Evolutionary conservation across 2,113 vertebrate genomes (phyloP), one percentile per base, ranked within the genome.

Genomic region (Pitta sordida): DNA sequence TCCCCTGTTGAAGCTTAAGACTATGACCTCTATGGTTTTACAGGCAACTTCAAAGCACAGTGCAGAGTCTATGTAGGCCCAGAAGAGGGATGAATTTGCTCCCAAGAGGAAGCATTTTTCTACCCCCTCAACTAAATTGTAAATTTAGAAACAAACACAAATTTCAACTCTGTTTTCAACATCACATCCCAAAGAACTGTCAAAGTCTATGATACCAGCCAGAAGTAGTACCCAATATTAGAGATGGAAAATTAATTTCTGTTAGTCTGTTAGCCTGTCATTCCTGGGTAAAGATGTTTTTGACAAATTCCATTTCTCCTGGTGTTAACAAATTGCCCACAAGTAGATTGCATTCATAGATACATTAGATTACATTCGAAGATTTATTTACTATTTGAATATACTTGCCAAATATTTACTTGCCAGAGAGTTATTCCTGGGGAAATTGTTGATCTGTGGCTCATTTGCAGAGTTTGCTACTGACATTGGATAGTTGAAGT

Each of bases 381-480:
- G 67, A 91, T 86, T 87, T 86, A 80, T 83, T 86, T 62, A 29
- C 48, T 91, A 43, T 90, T 90, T 90, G 48, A 91, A 55, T 80
- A 70, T 34, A 90, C 82, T 85, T 83, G 71, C 49, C 60, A 94
- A 91, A 93, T 94, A 83, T 88, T 95, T 91, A 94, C 65, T 91
- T 95, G 82, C 75, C 63, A 81, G 56, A 58, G 44, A 77, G 51
- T 67, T 93, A 83, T 91, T 96, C 75, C 65, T 90, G 51, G 36
- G 67, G 71, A 90, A 83, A 70, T 90, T 94, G 17, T 86, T 77
- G 51, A 77, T 88, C 76, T 86, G 58, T 29, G 73, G n/a, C 59
- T 79, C 82, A 65, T 56, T 92, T 8, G 7, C 19, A 29, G 59
- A 43, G 44, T 29, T 88, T 77, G n/a, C 18, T 95, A 67, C 32